phyloP scores from a whole-genome alignment of 2,888 invertebrate species.

The Unio pictorum region DNA sequence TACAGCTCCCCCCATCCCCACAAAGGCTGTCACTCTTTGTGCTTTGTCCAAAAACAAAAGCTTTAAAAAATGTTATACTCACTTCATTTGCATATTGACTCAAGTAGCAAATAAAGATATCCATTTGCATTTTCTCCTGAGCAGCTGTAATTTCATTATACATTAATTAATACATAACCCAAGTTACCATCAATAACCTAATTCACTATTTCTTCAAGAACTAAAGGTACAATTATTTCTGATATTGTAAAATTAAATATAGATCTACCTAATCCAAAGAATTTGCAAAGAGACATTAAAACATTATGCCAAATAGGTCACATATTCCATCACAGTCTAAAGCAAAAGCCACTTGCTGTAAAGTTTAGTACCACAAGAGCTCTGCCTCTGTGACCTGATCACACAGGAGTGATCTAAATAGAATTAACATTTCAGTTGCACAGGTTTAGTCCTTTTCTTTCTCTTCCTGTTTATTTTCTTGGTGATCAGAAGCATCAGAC shows the following conservation, averaged over 20 bases:
- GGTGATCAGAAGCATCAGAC: too few relatives aligned
- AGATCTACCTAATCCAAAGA: too few relatives aligned
- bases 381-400: too few relatives aligned
- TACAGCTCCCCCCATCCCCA: conserved; percentile 1
- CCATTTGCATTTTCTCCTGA: conserved; percentile 18
- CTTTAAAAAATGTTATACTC: conserved; percentile 12
- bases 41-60: conserved; percentile 11
- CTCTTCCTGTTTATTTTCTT: too few relatives aligned
- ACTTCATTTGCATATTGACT: conserved; percentile 11
- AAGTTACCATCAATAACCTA: conserved; percentile 14
- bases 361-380: too few relatives aligned
- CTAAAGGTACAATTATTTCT: conserved; percentile 8
- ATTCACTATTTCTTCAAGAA: conserved; percentile 14
- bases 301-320: too few relatives aligned
- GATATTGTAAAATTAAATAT: not conserved
- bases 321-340: too few relatives aligned
- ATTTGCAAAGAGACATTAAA: too few relatives aligned
- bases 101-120: conserved; percentile 10
- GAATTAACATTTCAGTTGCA: too few relatives aligned
- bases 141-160: conserved; percentile 11
- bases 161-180: conserved; percentile 11
- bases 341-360: too few relatives aligned
- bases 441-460: too few relatives aligned
- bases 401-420: too few relatives aligned
- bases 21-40: conserved; percentile 4